Evolutionary conservation across 2,888 invertebrate species (phyloP), one percentile per base, ranked within the genome.

Genomic region (Andrena trimmerana): DNA sequence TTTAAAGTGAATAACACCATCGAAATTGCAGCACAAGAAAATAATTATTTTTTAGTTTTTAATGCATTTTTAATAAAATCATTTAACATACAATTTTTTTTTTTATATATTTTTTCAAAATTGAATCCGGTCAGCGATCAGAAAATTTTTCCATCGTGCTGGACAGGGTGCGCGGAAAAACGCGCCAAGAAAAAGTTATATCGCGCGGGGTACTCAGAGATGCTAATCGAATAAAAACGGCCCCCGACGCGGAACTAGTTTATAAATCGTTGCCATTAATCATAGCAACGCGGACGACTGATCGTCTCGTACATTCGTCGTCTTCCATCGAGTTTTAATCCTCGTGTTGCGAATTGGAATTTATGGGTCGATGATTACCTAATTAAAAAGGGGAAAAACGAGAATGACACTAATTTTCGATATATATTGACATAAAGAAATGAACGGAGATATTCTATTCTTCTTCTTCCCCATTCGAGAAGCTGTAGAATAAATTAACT

Each of bases 261-360:
- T 67, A 31, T 33, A 54, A 60, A 66, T 74, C 31, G 10, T 4
- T 10, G 4, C 27, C 24, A 60, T 67, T 29, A 29, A 78, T 42
- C 50, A 20, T 20, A 31, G 8, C 16, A 31, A 29, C 5, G 29
- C 8, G 5, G 6, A 20, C 8, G 16, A 67, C 3, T 54, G 10
- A 2, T 36, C 27, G n/a, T n/a, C 29, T 20, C 20, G 13, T 20
- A 10, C 1, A 36, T 1, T n/a, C 13, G 0, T 7, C 7, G 24
- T 29, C 33, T 54, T n/a, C 4, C 24, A 16, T n/a, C 8, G 10
- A 24, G 7, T 36, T 33, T 33, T 8, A 29, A 5, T 5, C 13
- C 24, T 1, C 29, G 6, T 5, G 5, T 16, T 29, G 16, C 29
- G 8, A 29, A 13, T 59, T 29, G 0, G 16, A 10, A 29, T 59